Base-by-base conservation (phyloP, 2,888 invertebrate genomes). In the Melanostoma mellinum region DNA sequence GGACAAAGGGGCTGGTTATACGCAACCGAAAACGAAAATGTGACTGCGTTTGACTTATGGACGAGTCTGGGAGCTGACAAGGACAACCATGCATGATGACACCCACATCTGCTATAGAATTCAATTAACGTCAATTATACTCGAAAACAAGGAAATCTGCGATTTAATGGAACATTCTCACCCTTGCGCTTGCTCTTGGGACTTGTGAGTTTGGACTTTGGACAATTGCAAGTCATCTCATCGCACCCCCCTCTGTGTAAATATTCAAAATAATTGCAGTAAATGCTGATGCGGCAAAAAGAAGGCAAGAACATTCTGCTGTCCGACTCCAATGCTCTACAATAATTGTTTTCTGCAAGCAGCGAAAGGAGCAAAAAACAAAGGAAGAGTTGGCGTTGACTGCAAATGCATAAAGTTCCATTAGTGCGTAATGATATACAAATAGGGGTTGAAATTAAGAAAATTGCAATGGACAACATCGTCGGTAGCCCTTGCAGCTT, bases 71-170 rank as follows among this genome's bases (percentile, higher is more conserved):
- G 68, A 44, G 56, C 9, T 69, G 73, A 74, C 77, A 77, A 33
- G 55, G 77, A 65, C 76, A 68, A 40, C 50, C 77, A 68, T 71
- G 44, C 40, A 69, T 68, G 73, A 75, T 60, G 76, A 55, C 73
- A 78, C 73, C 58, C 73, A 69, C 69, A 68, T 65, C 73, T 75
- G 56, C 71, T 69, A 75, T 75, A 67, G 75, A 84, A 84, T 84
- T 84, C 84, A 84, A 84, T 84, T 84, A 84, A 84, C 75, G 78
- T 84, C 84, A 84, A 84, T 84, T 84, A 63, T 63, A 75, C 71
- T 75, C 60, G 56, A 75, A 78, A 79, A 79, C 79, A 84, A 84
- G 71, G 65, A 78, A 84, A 78, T 77, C 74, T 84, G 84, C 84
- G 60, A 75, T 75, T 84, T 79, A 84, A 84, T 79, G 84, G 84